These are phyloP conservation scores for Philopedon plagiatum DNA, from an alignment of 2,888 invertebrate species.

Conservation along the genomic window DNA sequence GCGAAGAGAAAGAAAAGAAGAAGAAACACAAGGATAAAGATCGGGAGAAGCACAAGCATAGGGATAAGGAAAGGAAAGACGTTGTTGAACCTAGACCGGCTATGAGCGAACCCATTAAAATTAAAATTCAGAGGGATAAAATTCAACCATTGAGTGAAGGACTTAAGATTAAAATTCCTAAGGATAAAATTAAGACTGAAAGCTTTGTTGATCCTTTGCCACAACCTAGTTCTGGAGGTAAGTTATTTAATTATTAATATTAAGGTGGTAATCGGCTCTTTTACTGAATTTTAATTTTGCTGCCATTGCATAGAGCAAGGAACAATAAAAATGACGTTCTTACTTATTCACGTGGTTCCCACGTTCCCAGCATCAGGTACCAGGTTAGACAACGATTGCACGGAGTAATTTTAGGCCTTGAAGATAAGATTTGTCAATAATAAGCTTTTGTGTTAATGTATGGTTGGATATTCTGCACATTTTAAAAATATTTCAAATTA, in stretches of 20 bases:
- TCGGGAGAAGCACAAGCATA: slow-evolving; percentile 63
- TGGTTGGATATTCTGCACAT: too few species aligned
- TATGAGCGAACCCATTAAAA: slow-evolving; percentile 67
- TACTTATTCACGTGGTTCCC: too few species aligned
- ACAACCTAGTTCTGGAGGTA: slow-evolving; percentile 52
- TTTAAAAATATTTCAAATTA: too few species aligned
- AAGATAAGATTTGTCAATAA: too few species aligned
- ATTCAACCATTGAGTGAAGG: slow-evolving; percentile 65
- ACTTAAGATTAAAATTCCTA: slow-evolving; percentile 86
- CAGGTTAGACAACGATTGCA: too few species aligned
- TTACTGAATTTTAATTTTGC: too few species aligned
- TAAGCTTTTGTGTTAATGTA: too few species aligned
- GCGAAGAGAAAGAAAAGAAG: slow-evolving; percentile 79
- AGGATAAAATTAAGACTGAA: slow-evolving; percentile 78
- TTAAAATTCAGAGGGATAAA: slow-evolving; percentile 59
- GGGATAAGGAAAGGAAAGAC: slow-evolving; percentile 55
- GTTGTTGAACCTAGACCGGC: slow-evolving; percentile 61
- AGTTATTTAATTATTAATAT: slow-evolving; percentile 15
- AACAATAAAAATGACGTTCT: too few species aligned
- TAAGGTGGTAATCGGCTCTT: background rate
- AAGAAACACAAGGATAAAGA: slow-evolving; percentile 84
- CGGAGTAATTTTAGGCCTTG: too few species aligned
- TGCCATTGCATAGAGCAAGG: too few species aligned
- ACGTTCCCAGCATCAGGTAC: too few species aligned
- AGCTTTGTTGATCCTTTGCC: slow-evolving; percentile 63